These are phyloP conservation scores for Trigoniulus corallinus DNA, from an alignment of 1,140 invertebrate genomes.

Conservation along the genomic window DNA sequence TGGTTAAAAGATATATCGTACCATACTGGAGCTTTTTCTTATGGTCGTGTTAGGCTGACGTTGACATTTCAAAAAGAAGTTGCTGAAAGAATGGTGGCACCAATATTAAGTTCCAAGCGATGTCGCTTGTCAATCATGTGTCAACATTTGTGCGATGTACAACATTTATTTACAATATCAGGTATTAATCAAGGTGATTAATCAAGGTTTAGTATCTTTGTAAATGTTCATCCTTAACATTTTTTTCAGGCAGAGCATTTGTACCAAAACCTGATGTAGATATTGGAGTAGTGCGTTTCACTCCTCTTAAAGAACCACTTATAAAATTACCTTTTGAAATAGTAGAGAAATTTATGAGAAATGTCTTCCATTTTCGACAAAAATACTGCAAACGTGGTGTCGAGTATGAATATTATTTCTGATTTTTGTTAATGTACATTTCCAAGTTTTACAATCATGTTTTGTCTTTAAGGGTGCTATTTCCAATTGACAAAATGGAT, in stretches of 20 bases:
- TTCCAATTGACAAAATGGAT: conserved; percentile 48
- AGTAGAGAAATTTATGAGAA: conserved; percentile 75
- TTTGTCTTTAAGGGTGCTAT: conserved; percentile 37
- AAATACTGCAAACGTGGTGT: conserved; percentile 58
- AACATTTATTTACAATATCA: conserved; percentile 71
- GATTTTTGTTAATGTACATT: conserved; percentile 3
- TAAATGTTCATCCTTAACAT: too few species aligned
- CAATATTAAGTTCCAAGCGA: conserved; percentile 40
- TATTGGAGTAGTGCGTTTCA: conserved; percentile 80
- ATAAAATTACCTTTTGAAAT: conserved; percentile 62
- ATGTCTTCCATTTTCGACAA: conserved; percentile 71
- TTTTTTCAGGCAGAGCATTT: conserved; percentile 51
- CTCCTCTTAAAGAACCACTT: conserved; percentile 54
- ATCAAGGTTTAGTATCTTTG: neutral
- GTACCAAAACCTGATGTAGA: conserved; percentile 89
- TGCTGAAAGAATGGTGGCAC: conserved; percentile 72
- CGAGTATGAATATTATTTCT: conserved; percentile 26
- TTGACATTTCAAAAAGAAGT: conserved; percentile 96
- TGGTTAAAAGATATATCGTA: conserved; percentile 71
- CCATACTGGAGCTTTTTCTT: conserved; percentile 54
- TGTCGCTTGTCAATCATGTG: conserved; percentile 85
- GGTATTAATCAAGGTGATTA: conserved; percentile 30
- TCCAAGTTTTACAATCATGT: neutral
- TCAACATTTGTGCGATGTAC: conserved; percentile 73
- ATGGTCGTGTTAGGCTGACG: conserved; percentile 71